Conservation (phyloP, 2,888 invertebrate genomes). For the Seira musarum region DNA sequence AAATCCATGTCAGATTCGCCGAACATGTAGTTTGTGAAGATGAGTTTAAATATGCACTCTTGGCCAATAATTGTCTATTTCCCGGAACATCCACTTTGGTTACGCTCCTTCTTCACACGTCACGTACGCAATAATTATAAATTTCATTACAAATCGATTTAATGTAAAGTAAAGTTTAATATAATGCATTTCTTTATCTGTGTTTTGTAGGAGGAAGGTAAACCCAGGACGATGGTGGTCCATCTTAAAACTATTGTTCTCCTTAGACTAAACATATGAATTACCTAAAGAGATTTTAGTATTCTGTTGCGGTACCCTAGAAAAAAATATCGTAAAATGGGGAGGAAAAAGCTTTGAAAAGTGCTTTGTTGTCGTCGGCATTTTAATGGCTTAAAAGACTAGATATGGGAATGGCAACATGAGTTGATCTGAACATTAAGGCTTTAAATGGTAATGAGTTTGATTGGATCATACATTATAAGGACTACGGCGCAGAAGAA, state of each 20-base stretch:
- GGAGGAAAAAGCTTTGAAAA: not conserved
- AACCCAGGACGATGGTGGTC: slow-evolving; percentile 73
- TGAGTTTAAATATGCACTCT: slow-evolving; percentile 97
- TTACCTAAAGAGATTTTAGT: no score
- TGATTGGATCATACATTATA: slow-evolving; percentile 27
- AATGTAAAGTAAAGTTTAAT: no score
- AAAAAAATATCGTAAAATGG: not conserved
- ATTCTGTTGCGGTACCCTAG: no score
- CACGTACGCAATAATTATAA: no score
- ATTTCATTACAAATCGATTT: no score
- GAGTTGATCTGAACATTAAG: slow-evolving; percentile 1
- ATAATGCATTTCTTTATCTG: no score
- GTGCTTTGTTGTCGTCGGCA: not conserved
- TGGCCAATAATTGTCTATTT: slow-evolving; percentile 98
- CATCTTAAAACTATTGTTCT: no score
- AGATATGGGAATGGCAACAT: not conserved
- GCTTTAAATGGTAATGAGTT: slow-evolving; percentile 27
- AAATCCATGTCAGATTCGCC: slow-evolving; percentile 98
- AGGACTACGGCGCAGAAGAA: not conserved
- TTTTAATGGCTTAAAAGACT: slow-evolving; percentile 7
- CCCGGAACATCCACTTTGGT: slow-evolving; percentile 98
- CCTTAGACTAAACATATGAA: no score
- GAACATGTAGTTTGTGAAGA: slow-evolving; percentile 99
- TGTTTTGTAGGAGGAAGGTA: slow-evolving; percentile 99
- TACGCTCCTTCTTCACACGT: slow-evolving; percentile 95